Base-by-base conservation (phyloP, 2,888 invertebrate species). In the Hyposoter dolosus region DNA sequence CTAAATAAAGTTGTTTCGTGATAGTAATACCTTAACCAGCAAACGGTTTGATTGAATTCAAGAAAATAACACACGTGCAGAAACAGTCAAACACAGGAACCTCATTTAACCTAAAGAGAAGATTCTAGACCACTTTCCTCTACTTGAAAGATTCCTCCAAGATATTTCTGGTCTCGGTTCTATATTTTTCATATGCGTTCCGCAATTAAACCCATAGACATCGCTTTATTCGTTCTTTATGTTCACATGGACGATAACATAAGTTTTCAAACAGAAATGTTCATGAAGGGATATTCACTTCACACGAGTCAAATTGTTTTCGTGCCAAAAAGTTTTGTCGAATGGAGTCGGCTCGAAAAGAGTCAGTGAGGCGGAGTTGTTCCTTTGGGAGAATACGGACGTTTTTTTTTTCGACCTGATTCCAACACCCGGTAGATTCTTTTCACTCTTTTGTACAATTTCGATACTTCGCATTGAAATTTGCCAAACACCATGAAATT, bases 331-430 rank as follows among this genome's bases (percentile, higher is more conserved):
- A 35, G 45, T 43, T 78, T 83, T 40, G 1, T 19, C 50, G 53
- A 66, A 50, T 56, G 72, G 71, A 83, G 45, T 78, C 66, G 45
- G 53, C 66, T 53, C 53, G 43, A 65, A 43, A 71, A 82, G 66
- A 45, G 78, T 77, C 78, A 28, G 32, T 65, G 65, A 47, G 43
- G 45, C 40, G 66, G 74, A 72, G 12, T 74, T 35, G 35, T 56
- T 60, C 75, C 23, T 50, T n/a, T 66, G 68, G 45, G 82, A 71
- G 53, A 17, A 28, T 12, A n/a, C 74, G 50, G 3, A 28, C 28
- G 69, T 68, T 28, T 10, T 23, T 6, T 75, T 23, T 19, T 47
- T 75, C 60, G 60, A 74, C 43, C 40, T 17, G 4, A 71, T 23
- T 23, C 50, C 63, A 65, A 82, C 60, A 32, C 68, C 50, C 9